A percentile compares a stretch with the other conserved stretches of the same genome.
phyloP scores from a whole-genome alignment of 2,888 invertebrate genomes.

The Cephus nigrinus region DNA sequence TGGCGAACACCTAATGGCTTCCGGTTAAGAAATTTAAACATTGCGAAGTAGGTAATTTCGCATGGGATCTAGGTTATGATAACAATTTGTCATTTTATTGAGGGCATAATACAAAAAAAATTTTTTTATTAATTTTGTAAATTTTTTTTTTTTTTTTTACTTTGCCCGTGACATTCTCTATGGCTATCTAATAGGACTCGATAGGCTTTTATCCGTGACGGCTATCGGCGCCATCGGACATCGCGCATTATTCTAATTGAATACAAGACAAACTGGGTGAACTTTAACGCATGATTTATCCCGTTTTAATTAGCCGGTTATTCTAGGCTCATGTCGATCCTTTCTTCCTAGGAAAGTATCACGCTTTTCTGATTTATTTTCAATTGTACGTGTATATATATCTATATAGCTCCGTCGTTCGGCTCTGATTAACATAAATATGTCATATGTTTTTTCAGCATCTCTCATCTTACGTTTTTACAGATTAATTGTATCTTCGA shows the following conservation, averaged over 20 bases:
- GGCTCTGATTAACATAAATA: neutral
- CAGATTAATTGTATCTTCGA: neutral
- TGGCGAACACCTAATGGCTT: neutral
- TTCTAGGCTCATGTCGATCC: constrained; percentile 7
- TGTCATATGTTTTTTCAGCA: neutral
- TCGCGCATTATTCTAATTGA: neutral
- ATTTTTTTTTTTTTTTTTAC: too few relatives aligned
- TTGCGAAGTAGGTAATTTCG: neutral
- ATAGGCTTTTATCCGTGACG: neutral
- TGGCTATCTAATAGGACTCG: neutral
- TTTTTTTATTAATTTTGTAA: neutral
- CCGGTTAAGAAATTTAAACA: neutral
- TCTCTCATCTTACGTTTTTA: neutral
- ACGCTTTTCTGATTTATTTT: neutral
- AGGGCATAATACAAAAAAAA: neutral
- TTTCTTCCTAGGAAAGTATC: neutral
- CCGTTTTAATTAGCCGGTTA: constrained; percentile 13
- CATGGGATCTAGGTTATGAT: neutral
- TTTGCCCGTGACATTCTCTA: neutral
- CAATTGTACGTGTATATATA: neutral
- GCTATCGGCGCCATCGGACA: neutral
- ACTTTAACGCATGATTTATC: constrained; percentile 17
- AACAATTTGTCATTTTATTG: neutral
- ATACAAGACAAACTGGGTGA: constrained; percentile 6
- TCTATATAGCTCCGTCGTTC: neutral